phyloP scores from a whole-genome alignment of 2,113 vertebrate genomes.

The Cynocephalus volans region DNA sequence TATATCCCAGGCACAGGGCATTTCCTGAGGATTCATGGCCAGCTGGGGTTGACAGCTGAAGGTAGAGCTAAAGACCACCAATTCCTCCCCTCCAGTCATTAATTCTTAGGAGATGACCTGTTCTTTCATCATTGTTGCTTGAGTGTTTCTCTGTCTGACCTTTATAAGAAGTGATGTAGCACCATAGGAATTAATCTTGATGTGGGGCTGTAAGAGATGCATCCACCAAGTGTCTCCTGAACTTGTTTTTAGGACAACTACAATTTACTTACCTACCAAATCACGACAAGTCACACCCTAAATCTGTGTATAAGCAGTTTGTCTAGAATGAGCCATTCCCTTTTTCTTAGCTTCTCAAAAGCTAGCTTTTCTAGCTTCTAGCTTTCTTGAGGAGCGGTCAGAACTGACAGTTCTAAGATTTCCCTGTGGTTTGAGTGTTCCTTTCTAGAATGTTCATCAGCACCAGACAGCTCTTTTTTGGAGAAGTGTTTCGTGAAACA shows the following conservation, averaged over 20 bases:
- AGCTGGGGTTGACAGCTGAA: slow-evolving; percentile 80
- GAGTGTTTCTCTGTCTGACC: slow-evolving; percentile 75
- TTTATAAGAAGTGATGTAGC: slow-evolving; percentile 81
- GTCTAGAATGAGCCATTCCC: neutral
- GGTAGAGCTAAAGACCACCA: slow-evolving; percentile 74
- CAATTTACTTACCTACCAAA: neutral
- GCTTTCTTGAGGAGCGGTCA: neutral
- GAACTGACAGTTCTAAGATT: neutral
- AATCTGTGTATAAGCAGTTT: neutral
- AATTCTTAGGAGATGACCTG: slow-evolving; percentile 80
- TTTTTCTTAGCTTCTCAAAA: neutral
- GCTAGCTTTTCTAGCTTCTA: neutral
- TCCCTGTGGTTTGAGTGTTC: slow-evolving; percentile 17
- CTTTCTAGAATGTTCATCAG: slow-evolving; percentile 41
- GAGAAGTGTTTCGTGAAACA: slow-evolving; percentile 5
- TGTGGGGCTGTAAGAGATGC: neutral
- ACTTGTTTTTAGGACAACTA: slow-evolving; percentile 56
- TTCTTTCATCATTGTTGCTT: slow-evolving; percentile 79
- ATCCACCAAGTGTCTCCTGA: neutral
- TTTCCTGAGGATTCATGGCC: slow-evolving; percentile 76
- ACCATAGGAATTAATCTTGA: slow-evolving; percentile 66
- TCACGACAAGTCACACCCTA: neutral
- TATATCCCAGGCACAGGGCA: neutral
- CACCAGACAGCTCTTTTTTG: neutral
- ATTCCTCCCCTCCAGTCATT: slow-evolving; percentile 79